Base-by-base conservation (phyloP, 2,888 invertebrate species). In the Alcis repandata region DNA sequence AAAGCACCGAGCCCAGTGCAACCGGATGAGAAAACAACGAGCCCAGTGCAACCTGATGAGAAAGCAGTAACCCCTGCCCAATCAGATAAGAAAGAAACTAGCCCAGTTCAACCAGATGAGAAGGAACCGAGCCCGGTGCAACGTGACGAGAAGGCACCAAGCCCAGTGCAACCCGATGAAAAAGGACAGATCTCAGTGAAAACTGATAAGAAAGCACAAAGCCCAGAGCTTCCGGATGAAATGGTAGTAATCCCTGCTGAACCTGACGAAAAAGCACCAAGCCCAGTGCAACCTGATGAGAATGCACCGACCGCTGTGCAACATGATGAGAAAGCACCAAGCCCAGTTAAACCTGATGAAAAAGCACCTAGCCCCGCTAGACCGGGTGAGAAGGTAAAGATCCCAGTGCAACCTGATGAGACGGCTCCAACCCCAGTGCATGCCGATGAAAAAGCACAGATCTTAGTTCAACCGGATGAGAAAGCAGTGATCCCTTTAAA, bases 371-470 rank as follows among this genome's bases (percentile, higher is more conserved):
- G n/a, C 20, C 20, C 40, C 38, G 15, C 20, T n/a, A n/a, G n/a
- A n/a, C n/a, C n/a, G n/a, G 27, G 11, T 17, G 33, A 33, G 3
- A 51, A 51, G 3, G 17, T 1, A n/a, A 17, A n/a, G n/a, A n/a
- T n/a, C n/a, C n/a, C n/a, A n/a, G n/a, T n/a, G n/a, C n/a, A n/a
- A n/a, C n/a, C n/a, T n/a, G 53, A n/a, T 0, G 65, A 64, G 0
- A 73, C 70, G n/a, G 15, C 27, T 0, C 27, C 27, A 27, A 15
- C 15, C 10, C 48, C 27, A 10, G 63, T 59, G 33, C 49, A 49
- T 27, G 33, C 53, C 22, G 32, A 17, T 6, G 64, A 73, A 3
- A 73, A 72, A 33, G 54, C 53, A 17, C 51, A 64, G 7, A 69
- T 70, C 4, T 40, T 57, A 40, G 48, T 60, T 1, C 1, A 4